Evolutionary conservation across 92 coral and sea anemone genomes (phyloP).

Genomic region (Micromussa lordhowensis): DNA sequence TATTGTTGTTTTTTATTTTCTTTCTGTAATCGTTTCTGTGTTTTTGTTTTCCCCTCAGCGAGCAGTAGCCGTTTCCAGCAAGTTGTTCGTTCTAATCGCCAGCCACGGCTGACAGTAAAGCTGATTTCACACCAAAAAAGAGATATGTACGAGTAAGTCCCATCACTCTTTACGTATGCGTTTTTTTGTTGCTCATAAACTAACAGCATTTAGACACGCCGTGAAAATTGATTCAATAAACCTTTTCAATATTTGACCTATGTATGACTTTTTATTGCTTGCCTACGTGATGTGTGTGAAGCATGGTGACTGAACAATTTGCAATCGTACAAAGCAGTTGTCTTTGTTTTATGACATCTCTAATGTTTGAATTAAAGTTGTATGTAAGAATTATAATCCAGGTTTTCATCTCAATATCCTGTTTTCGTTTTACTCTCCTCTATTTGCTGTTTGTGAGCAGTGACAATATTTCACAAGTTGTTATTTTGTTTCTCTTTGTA

Average conservation of each 20-base stretch:
- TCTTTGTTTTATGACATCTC: neutral
- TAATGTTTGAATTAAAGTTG: no score
- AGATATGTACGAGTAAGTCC: slow-evolving; percentile 91
- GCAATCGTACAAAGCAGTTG: neutral
- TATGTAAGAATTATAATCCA: neutral
- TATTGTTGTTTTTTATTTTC: no score
- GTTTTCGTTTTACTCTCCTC: neutral
- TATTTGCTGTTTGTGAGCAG: neutral
- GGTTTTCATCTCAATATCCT: neutral
- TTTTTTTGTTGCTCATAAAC: no score
- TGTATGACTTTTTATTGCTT: no score
- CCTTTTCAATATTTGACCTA: no score
- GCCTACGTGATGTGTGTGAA: no score
- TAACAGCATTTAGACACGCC: no score
- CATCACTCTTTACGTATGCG: no score
- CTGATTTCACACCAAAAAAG: slow-evolving; percentile 78
- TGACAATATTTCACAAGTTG: neutral
- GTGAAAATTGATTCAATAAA: no score
- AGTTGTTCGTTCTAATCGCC: slow-evolving; percentile 71
- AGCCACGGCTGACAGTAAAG: slow-evolving; percentile 82
- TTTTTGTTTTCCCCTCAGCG: slow-evolving; percentile 26
- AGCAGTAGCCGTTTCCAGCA: slow-evolving; percentile 64
- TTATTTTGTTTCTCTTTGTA: slow-evolving; percentile 12
- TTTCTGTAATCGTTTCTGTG: neutral
- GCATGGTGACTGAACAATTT: no score